phyloP scores from a whole-genome alignment of 2,797 vertebrate species.

The Molothrus aeneus region DNA sequence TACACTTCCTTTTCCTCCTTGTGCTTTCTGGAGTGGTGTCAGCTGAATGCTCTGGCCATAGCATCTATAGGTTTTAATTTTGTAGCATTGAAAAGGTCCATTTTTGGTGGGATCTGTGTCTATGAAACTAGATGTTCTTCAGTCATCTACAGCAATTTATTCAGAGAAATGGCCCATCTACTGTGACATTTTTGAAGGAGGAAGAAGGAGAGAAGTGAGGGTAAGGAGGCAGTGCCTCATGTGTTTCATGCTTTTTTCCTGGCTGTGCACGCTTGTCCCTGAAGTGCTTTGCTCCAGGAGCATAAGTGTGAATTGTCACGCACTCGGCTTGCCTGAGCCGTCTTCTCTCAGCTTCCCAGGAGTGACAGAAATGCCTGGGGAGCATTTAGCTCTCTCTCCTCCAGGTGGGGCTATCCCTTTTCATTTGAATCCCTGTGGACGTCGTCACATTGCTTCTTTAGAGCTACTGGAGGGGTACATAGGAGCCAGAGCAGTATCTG shows the following conservation, averaged over 20 bases:
- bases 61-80: neutral
- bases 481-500: neutral
- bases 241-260: neutral
- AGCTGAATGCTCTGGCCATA: neutral
- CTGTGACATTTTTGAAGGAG: neutral
- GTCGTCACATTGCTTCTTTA: neutral
- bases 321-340: fast-evolving
- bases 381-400: slow-evolving; percentile 36
- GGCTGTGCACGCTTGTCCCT: neutral
- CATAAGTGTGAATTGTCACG: neutral
- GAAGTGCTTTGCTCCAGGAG: neutral
- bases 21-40: neutral
- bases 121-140: neutral
- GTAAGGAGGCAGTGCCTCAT: neutral
- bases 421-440: slow-evolving; percentile 1
- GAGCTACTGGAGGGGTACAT: neutral
- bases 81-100: neutral
- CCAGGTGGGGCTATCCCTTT: slow-evolving; percentile 65
- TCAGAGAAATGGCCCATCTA: neutral
- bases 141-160: neutral
- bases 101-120: neutral
- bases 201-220: neutral
- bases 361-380: neutral
- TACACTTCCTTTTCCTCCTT: neutral
- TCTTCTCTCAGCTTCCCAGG: neutral